Evolutionary conservation across 2,797 vertebrate species (phyloP).

Genomic region (Hydrocynus forskahlii): DNA sequence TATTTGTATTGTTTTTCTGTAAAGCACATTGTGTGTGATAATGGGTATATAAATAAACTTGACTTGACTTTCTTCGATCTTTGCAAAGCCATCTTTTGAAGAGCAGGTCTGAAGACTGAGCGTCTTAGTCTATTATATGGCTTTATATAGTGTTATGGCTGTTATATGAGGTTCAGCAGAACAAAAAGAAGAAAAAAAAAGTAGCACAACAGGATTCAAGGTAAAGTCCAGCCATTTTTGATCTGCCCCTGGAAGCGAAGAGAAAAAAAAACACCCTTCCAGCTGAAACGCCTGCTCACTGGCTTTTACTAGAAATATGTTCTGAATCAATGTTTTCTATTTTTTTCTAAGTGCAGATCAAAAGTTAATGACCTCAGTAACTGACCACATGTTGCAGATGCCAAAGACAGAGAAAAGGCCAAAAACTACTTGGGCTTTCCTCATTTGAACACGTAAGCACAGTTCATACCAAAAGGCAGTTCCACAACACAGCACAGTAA

Average conservation of each 20-base stretch:
- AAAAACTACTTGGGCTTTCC: background rate
- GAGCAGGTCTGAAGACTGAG: background rate
- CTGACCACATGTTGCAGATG: background rate
- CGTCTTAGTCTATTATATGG: background rate
- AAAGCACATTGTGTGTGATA: no score
- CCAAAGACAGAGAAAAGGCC: background rate
- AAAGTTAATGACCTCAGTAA: background rate
- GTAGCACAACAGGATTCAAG: background rate
- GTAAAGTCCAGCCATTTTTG: background rate
- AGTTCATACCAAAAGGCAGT: background rate
- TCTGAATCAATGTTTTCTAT: background rate
- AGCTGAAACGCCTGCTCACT: background rate
- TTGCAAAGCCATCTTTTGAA: background rate
- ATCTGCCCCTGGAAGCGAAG: background rate
- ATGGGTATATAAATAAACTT: no score
- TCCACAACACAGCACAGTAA: background rate
- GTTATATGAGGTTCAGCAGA: background rate
- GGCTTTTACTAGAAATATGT: background rate
- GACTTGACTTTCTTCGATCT: no score
- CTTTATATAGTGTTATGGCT: background rate
- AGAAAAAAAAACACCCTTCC: background rate
- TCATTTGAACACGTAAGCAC: no score
- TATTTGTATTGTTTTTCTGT: no score
- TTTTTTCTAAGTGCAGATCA: background rate
- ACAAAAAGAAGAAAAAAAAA: background rate